These are phyloP conservation scores for Melangyna quadrimaculata DNA, from an alignment of 2,888 invertebrate species.

Conservation along the genomic window DNA sequence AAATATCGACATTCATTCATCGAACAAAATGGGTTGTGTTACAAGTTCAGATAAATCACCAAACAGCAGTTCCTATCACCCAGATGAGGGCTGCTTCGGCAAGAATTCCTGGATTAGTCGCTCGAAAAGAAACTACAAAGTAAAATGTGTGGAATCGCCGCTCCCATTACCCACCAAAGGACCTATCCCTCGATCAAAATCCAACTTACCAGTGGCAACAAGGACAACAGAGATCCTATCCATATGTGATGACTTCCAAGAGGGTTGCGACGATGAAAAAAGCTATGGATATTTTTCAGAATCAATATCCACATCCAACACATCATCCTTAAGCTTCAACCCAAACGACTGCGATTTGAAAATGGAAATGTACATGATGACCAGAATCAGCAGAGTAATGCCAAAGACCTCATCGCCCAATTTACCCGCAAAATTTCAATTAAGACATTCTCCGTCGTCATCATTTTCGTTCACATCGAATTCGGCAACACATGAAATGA, in stretches of 20 bases:
- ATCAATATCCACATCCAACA: constrained; percentile 55
- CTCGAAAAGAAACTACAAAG: constrained; percentile 23
- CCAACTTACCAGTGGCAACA: constrained; percentile 33
- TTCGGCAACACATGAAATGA: neutral
- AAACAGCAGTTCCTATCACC: neutral
- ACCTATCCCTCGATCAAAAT: neutral
- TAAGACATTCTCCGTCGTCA: constrained; percentile 75
- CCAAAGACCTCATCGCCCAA: constrained; percentile 78
- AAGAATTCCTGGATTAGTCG: constrained; percentile 16
- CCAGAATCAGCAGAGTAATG: constrained; percentile 75
- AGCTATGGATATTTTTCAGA: constrained; percentile 74
- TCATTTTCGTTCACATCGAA: neutral
- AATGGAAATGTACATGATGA: constrained; percentile 80
- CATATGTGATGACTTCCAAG: constrained; percentile 76
- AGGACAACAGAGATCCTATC: constrained; percentile 65
- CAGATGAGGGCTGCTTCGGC: neutral
- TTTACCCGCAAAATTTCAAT: constrained; percentile 75
- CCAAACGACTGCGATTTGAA: constrained; percentile 74
- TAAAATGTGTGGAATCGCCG: neutral
- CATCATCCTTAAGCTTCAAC: constrained; percentile 44
- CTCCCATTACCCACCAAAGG: neutral
- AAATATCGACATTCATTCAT: neutral
- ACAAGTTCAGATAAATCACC: constrained; percentile 35
- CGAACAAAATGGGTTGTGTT: constrained; percentile 47
- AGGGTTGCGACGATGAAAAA: constrained; percentile 50